These are phyloP conservation scores for Paracanthobrama guichenoti DNA, from an alignment of 2,113 vertebrate species.

Conservation along the genomic window DNA sequence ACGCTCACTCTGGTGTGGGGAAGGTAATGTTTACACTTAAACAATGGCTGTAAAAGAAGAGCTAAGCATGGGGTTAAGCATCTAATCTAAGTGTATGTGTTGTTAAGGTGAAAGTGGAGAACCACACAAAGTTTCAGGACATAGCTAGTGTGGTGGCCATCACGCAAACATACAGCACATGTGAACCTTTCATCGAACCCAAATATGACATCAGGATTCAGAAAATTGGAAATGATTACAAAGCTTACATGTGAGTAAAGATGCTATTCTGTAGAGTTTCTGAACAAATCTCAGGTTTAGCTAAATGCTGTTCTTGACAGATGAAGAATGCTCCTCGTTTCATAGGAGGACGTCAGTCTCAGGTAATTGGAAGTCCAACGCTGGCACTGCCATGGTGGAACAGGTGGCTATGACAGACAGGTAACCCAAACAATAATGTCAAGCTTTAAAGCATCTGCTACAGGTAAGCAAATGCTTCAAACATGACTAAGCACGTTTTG, in stretches of 20 bases:
- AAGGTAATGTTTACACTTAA: constrained; percentile 78
- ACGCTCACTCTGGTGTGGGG: constrained; percentile 98
- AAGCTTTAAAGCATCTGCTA: not conserved
- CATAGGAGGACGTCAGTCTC: constrained; percentile 97
- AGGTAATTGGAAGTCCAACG: constrained; percentile 99
- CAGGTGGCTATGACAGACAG: constrained; percentile 99
- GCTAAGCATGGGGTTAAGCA: not conserved
- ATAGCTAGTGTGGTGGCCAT: constrained; percentile 98
- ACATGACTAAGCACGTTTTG: not conserved
- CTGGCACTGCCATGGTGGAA: constrained; percentile 97
- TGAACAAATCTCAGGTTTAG: not conserved
- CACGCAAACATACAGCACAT: constrained; percentile 96
- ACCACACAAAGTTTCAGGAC: constrained; percentile 98
- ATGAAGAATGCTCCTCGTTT: constrained; percentile 34
- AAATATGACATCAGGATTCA: constrained; percentile 99
- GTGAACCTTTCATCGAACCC: constrained; percentile 94
- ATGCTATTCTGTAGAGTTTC: not conserved
- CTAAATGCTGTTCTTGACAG: constrained; percentile 18
- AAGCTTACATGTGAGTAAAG: constrained; percentile 91
- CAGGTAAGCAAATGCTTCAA: not conserved
- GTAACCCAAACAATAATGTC: constrained; percentile 61
- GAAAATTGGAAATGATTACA: constrained; percentile 97
- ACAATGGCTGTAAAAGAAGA: not conserved
- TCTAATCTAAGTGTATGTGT: constrained; percentile 3
- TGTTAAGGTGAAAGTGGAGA: constrained; percentile 94